Conservation (phyloP, 2,113 vertebrate species). For the Heterocephalus glaber region DNA sequence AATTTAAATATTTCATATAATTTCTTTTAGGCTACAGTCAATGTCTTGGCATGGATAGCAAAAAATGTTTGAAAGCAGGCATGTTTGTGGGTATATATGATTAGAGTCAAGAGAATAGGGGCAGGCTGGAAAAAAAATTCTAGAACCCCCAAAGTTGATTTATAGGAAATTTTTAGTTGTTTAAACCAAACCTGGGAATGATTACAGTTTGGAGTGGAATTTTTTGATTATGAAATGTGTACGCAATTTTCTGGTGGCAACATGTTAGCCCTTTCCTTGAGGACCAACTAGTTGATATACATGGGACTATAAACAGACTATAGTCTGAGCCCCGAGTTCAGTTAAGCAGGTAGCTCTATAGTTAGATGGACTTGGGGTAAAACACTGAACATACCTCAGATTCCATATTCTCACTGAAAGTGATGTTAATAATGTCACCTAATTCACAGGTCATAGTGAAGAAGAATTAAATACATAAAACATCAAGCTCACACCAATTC, state of each 20-base stretch:
- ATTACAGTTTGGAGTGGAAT: neutral
- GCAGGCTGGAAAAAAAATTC: neutral
- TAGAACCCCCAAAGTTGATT: neutral
- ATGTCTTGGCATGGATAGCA: neutral
- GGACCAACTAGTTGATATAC: neutral
- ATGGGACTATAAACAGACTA: too few species aligned
- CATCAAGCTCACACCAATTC: neutral
- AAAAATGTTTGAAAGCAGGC: neutral
- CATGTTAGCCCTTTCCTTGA: neutral
- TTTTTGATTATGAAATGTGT: constrained; percentile 15
- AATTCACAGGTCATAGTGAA: neutral
- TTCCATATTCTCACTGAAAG: neutral
- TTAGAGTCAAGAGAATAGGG: neutral
- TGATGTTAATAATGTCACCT: neutral
- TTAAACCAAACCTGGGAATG: neutral
- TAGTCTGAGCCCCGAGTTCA: neutral
- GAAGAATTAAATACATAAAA: neutral
- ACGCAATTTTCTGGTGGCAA: neutral
- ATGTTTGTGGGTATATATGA: neutral
- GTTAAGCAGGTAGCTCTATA: neutral
- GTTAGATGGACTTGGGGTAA: neutral
- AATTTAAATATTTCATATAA: neutral
- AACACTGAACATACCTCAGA: neutral
- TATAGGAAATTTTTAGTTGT: neutral
- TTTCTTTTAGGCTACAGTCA: neutral